Conservation (phyloP, 2,888 invertebrate species). For the Doris montereyensis region DNA sequence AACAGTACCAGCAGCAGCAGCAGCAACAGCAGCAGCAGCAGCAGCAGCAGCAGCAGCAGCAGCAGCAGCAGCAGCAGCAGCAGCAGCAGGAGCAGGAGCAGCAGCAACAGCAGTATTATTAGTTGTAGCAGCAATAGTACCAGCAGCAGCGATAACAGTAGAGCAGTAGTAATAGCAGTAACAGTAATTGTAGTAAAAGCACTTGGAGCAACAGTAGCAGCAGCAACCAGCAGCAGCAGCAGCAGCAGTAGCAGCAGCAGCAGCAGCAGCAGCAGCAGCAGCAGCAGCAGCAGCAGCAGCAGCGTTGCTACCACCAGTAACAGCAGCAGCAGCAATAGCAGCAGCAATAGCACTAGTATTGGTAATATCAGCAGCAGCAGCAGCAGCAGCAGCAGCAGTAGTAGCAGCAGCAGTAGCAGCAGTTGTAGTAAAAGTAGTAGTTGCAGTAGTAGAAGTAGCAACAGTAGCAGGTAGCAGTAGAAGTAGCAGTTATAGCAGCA, state of each 20-base stretch:
- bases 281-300: neutral
- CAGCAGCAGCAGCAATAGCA: neutral
- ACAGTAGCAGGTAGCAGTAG: too few relatives aligned
- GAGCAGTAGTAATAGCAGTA: too few relatives aligned
- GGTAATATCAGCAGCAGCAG: too few relatives aligned
- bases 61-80: neutral
- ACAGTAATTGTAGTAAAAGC: too few relatives aligned
- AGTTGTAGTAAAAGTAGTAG: too few relatives aligned
- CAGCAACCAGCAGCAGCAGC: too few relatives aligned
- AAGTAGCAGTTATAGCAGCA: too few relatives aligned
- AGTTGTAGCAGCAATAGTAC: too few relatives aligned
- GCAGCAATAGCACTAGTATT: too few relatives aligned
- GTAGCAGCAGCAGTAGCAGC: neutral
- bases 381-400: neutral
- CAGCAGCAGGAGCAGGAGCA: neutral
- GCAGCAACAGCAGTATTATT: too few relatives aligned
- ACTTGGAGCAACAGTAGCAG: too few relatives aligned
- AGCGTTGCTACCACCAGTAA: neutral
- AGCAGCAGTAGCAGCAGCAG: neutral
- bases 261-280: neutral
- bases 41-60: neutral
- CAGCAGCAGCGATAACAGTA: too few relatives aligned
- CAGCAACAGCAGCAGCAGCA: neutral
- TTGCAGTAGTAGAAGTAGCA: neutral
- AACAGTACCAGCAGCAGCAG: neutral